Conservation (phyloP, 2,888 invertebrate genomes). For the Tenodera sinensis region DNA sequence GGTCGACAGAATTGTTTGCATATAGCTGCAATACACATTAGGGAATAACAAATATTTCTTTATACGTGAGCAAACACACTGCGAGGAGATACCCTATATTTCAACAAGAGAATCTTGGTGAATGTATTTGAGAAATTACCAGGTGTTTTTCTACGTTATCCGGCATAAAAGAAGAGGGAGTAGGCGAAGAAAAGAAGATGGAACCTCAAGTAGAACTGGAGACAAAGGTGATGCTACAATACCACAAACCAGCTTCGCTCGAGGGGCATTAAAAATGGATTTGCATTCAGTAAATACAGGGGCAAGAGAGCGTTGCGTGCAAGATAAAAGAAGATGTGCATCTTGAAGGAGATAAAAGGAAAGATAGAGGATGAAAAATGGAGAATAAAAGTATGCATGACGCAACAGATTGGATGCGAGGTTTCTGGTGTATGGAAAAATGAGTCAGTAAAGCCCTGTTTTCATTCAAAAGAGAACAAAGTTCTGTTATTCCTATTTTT, state of each 20-base stretch:
- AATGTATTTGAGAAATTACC: not conserved
- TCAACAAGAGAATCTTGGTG: not conserved
- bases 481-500: no score
- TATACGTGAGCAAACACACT: no score
- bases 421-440: not conserved
- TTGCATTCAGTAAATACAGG: not conserved
- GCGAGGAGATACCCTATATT: not conserved
- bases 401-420: not conserved
- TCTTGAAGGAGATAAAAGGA: not conserved
- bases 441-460: no score
- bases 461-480: no score
- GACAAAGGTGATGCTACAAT: not conserved
- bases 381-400: not conserved
- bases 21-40: no score
- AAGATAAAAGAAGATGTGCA: not conserved
- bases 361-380: not conserved
- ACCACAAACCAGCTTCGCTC: not conserved
- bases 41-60: no score
- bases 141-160: not conserved
- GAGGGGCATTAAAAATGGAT: not conserved
- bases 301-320: not conserved
- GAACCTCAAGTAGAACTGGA: not conserved
- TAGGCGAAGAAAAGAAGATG: not conserved
- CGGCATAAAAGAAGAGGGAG: not conserved
- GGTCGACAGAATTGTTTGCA: no score